Evolutionary conservation across 2,113 vertebrate species (phyloP).

Genomic region (Alethe castanea): DNA sequence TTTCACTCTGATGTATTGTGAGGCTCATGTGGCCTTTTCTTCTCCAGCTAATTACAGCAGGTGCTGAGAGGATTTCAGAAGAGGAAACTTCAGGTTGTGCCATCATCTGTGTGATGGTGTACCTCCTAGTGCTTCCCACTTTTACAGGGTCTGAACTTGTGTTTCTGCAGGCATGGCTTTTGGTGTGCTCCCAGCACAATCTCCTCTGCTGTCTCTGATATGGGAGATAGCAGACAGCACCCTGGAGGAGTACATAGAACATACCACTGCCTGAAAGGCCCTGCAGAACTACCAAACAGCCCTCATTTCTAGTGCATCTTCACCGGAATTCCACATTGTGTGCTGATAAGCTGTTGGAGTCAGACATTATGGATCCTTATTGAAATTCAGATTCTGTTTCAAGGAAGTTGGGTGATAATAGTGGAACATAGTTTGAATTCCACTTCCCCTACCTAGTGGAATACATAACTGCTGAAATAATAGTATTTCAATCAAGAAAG

Average conservation of each 20-base stretch:
- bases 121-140: neutral
- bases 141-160: neutral
- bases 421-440: neutral
- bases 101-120: rapidly evolving
- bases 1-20: neutral
- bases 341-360: neutral
- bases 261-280: neutral
- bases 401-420: neutral
- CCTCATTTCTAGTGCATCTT: rapidly evolving
- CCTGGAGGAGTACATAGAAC: rapidly evolving
- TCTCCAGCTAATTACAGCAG: neutral
- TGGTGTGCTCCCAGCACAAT: neutral
- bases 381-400: neutral
- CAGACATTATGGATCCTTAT: neutral
- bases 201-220: neutral
- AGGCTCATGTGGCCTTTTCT: neutral
- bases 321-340: neutral
- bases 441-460: neutral
- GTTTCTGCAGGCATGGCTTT: neutral
- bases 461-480: neutral
- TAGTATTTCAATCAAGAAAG: neutral
- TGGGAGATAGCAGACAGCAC: neutral
- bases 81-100: neutral
- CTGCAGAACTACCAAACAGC: neutral
- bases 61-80: neutral